A percentile compares a stretch with the other conserved stretches of the same genome.
Evolutionary conservation across 2,113 vertebrate genomes (phyloP).

Genomic region (Antechinus flavipes): DNA sequence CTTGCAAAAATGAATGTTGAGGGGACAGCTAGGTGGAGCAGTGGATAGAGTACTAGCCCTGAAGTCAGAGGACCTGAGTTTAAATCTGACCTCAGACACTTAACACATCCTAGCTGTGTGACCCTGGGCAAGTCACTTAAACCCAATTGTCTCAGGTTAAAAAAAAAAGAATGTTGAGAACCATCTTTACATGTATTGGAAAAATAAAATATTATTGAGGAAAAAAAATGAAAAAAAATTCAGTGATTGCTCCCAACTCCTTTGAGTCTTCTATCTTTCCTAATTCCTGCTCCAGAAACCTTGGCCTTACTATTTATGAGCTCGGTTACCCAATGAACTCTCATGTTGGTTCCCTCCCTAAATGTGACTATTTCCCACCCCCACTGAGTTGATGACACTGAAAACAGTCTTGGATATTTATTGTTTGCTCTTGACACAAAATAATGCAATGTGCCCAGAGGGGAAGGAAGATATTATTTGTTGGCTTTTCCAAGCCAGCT

Average conservation of each 20-base stretch:
- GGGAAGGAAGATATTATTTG: neutral
- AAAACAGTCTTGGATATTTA: slow-evolving; percentile 62
- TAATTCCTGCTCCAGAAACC: neutral
- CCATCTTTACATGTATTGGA: no score
- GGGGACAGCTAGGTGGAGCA: no score
- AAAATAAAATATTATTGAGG: no score
- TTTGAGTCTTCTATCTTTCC: neutral
- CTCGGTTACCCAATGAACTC: slow-evolving; percentile 21
- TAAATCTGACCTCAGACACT: no score
- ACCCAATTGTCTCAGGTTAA: no score
- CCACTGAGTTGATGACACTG: slow-evolving; percentile 58
- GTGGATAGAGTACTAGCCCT: no score
- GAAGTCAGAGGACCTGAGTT: no score
- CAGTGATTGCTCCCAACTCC: neutral
- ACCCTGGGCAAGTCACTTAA: no score
- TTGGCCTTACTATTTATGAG: neutral
- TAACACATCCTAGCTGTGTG: no score
- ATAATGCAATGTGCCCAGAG: neutral
- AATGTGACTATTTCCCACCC: slow-evolving; percentile 19
- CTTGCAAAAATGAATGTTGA: no score
- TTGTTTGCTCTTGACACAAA: slow-evolving; percentile 69
- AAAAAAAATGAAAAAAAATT: neutral
- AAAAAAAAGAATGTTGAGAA: no score
- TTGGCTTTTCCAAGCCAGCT: neutral
- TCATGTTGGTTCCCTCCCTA: slow-evolving; percentile 45